phyloP scores from a whole-genome alignment of 2,113 vertebrate species.

The Pithys albifrons region DNA sequence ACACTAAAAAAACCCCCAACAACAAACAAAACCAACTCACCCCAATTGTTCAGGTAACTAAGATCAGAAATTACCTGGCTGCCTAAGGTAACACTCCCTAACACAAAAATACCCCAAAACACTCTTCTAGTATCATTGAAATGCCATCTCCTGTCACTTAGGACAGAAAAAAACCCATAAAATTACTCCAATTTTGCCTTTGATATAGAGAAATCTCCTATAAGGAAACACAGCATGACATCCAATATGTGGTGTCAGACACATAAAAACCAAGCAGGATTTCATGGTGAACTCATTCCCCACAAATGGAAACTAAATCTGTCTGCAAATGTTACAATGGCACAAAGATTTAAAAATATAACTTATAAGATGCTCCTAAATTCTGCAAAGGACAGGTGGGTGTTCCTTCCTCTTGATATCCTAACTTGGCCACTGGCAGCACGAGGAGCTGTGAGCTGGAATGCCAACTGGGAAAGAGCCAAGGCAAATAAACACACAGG shows the following conservation, averaged over 20 bases:
- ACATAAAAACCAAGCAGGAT: neutral
- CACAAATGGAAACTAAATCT: neutral
- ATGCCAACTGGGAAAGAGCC: neutral
- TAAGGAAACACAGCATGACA: neutral
- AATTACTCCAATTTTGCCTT: neutral
- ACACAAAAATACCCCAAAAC: neutral
- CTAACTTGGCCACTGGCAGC: neutral
- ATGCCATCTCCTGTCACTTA: neutral
- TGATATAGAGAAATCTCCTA: neutral
- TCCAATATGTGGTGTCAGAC: neutral
- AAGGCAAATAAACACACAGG: neutral
- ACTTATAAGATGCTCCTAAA: neutral
- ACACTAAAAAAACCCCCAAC: fast-evolving
- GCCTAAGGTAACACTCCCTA: neutral
- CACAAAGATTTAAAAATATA: fast-evolving
- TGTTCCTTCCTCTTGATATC: too few species aligned
- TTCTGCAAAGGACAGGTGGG: neutral
- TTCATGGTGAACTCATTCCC: neutral
- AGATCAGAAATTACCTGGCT: neutral
- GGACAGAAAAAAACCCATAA: neutral
- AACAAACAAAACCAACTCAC: neutral
- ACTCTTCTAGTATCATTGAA: neutral
- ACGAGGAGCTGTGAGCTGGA: neutral
- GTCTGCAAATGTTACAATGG: neutral
- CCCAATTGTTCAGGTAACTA: neutral